phyloP scores from a whole-genome alignment of 37 sponge, comb jelly and placozoan genomes.

The Hexactinellida sp. region DNA sequence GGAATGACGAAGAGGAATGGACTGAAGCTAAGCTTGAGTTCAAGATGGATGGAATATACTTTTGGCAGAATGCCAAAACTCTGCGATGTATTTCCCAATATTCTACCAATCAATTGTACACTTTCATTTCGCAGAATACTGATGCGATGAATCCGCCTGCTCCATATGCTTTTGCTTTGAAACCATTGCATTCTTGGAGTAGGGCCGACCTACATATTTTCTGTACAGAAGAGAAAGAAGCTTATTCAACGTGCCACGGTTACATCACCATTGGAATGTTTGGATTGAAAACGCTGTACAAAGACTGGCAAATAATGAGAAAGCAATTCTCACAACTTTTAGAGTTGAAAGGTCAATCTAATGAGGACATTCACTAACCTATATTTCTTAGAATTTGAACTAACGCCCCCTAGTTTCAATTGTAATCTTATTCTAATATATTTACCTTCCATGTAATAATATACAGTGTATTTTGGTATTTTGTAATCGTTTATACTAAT shows the following conservation, averaged over 20 bases:
- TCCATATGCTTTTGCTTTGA: not conserved
- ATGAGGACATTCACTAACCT: too few species aligned
- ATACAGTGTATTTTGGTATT: too few species aligned
- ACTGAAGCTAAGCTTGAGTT: not conserved
- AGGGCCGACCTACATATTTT: not conserved
- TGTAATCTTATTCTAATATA: too few species aligned
- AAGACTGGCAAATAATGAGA: slow-evolving; percentile 15
- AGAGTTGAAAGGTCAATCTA: not conserved
- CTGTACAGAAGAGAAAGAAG: not conserved
- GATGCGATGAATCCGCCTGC: not conserved
- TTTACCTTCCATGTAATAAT: too few species aligned
- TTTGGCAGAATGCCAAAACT: not conserved
- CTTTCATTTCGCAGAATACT: not conserved
- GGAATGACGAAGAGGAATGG: not conserved
- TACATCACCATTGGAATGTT: not conserved
- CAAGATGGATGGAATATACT: not conserved
- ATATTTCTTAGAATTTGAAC: too few species aligned
- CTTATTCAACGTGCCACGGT: not conserved
- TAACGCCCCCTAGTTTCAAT: too few species aligned
- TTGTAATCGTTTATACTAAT: too few species aligned
- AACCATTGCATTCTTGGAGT: not conserved
- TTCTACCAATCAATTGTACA: not conserved
- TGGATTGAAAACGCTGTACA: not conserved
- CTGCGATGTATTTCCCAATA: not conserved
- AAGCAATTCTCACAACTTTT: not conserved